A percentile compares a stretch with the other conserved stretches of the same genome.
phyloP scores from a whole-genome alignment of 2,113 vertebrate species.

The Prionailurus bengalensis region DNA sequence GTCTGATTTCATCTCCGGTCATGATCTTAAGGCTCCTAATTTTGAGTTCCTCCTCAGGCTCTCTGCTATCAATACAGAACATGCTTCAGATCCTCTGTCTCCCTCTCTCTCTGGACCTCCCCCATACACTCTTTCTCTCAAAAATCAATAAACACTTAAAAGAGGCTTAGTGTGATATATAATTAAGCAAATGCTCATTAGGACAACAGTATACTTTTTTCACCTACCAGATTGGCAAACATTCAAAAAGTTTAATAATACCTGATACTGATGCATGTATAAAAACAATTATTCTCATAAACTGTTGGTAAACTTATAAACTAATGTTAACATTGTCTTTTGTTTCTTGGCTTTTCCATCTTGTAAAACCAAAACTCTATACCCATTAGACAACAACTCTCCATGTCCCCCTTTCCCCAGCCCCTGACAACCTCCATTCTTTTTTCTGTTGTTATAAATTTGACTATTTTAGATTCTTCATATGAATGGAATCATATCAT shows the following conservation, averaged over 20 bases:
- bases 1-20: too few relatives aligned
- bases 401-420: not conserved
- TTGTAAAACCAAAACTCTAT: not conserved
- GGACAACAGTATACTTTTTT: not conserved
- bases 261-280: not conserved
- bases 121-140: too few relatives aligned
- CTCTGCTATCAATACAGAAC: too few relatives aligned
- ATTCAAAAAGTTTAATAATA: not conserved
- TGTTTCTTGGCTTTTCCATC: not conserved
- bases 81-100: too few relatives aligned
- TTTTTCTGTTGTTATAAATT: not conserved
- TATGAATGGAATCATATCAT: not conserved
- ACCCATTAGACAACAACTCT: not conserved
- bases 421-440: not conserved
- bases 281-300: not conserved
- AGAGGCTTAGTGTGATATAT: not conserved
- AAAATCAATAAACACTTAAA: not conserved
- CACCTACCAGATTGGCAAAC: not conserved
- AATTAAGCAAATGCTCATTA: slow-evolving; percentile 21
- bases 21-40: too few relatives aligned
- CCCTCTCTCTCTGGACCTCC: too few relatives aligned
- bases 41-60: too few relatives aligned
- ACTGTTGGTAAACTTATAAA: not conserved
- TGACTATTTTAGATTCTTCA: not conserved
- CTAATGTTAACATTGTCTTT: not conserved